Base-by-base conservation (phyloP, 2,888 invertebrate genomes). In the Ornithoptera priamus region DNA sequence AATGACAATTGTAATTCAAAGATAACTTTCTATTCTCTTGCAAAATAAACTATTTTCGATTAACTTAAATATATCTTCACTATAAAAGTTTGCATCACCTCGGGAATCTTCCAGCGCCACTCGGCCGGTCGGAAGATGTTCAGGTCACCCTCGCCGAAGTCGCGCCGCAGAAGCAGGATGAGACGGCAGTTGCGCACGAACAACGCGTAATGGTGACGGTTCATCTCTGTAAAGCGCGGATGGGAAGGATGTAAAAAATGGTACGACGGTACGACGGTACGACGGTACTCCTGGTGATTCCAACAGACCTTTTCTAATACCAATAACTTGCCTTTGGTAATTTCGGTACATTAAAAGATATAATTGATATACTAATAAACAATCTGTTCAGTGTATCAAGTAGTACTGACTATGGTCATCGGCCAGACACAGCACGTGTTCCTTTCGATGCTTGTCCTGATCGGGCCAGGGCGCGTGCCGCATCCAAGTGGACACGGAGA, bases 91-190 rank as follows among this genome's bases (percentile, higher is more conserved):
- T 12, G 46, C 15, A 12, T 46, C 12, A 68, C 68, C 68, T 68
- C 68, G 2, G 68, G 96, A 69, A 99, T 93, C 88, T 98, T 97
- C 99, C 99, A 99, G 76, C 99, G 95, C 99, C 99, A 99, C 89
- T 99, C 99, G 0, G 99, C 99, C 0, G 99, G 99, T 67, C 98
- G 94, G 94, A 98, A 98, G 81, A 97, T 98, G 90, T 98, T 98
- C 70, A 97, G 94, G 85, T 98, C 97, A 1, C 97, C 97, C 81
- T 98, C 97, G 36, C 97, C 97, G 88, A 97, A 98, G 92, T 99
- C 99, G 39, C 97, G 95, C 7, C 96, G 93, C 80, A 99, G 93
- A 76, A 99, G 93, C 76, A 99, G 94, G 80, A 99, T 99, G 78
- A 99, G 94, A 8, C 99, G 96, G 86, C 99, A 99, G 93, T 99